Conservation (phyloP, 2,113 vertebrate species). For the Sarotherodon lohbergeri region DNA sequence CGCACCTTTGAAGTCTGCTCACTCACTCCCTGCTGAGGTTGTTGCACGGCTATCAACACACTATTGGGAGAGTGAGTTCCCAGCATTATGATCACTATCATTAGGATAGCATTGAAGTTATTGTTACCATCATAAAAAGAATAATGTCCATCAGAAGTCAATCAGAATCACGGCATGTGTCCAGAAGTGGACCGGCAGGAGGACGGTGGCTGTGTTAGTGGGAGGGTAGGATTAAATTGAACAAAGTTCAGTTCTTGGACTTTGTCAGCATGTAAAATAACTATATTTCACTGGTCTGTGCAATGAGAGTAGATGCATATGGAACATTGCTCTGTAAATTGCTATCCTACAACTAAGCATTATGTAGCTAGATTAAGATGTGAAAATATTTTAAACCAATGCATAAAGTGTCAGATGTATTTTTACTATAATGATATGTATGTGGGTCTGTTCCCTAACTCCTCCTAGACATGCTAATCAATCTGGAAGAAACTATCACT, state of each 20-base stretch:
- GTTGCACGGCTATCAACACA: conserved; percentile 14
- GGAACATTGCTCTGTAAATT: background rate
- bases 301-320: background rate
- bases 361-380: background rate
- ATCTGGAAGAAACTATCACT: background rate
- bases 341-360: background rate
- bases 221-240: background rate
- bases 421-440: background rate
- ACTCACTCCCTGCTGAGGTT: conserved; percentile 38
- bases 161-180: conserved; percentile 59
- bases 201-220: background rate
- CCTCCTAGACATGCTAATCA: background rate
- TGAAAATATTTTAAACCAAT: background rate
- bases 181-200: conserved; percentile 16
- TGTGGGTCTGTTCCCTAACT: background rate
- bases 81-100: conserved; percentile 52
- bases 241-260: background rate
- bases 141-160: conserved; percentile 58
- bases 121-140: conserved; percentile 53
- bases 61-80: conserved; percentile 22
- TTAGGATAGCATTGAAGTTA: conserved; percentile 41
- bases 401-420: conserved; percentile 8
- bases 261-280: background rate
- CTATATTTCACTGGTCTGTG: background rate
- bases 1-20: conserved; percentile 50